These are phyloP conservation scores for Bradypodion pumilum DNA, from an alignment of 2,797 vertebrate species.

Conservation along the genomic window DNA sequence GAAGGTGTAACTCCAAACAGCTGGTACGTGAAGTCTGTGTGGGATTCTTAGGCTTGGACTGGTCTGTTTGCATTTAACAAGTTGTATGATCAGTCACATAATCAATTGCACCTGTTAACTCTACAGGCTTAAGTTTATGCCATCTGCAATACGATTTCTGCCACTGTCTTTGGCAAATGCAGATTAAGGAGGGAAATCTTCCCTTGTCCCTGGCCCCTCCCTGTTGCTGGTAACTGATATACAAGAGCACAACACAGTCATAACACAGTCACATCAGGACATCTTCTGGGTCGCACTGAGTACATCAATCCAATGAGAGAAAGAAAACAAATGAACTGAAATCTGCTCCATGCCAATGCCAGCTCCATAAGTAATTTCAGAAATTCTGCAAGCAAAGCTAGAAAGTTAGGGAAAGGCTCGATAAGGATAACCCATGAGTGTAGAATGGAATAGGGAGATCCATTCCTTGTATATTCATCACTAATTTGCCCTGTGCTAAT, in stretches of 20 bases:
- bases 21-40: too few species aligned
- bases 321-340: not conserved
- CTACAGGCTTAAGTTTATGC: too few species aligned
- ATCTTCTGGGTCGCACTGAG: not conserved
- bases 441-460: not conserved
- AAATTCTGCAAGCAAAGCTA: not conserved
- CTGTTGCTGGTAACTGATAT: not conserved
- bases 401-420: not conserved
- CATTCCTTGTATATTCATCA: not conserved
- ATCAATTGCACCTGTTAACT: too few species aligned
- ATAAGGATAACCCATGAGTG: not conserved
- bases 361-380: not conserved
- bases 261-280: not conserved
- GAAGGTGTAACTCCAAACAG: too few species aligned
- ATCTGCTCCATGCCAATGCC: not conserved
- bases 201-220: not conserved
- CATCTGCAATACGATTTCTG: too few species aligned
- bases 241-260: not conserved
- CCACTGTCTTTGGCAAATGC: too few species aligned
- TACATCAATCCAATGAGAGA: not conserved
- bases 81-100: too few species aligned
- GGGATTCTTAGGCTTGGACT: too few species aligned
- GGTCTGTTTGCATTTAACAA: too few species aligned
- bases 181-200: too few species aligned
- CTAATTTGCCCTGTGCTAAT: not conserved